Conservation (phyloP, 2,888 invertebrate genomes). For the Thelaira solivaga region DNA sequence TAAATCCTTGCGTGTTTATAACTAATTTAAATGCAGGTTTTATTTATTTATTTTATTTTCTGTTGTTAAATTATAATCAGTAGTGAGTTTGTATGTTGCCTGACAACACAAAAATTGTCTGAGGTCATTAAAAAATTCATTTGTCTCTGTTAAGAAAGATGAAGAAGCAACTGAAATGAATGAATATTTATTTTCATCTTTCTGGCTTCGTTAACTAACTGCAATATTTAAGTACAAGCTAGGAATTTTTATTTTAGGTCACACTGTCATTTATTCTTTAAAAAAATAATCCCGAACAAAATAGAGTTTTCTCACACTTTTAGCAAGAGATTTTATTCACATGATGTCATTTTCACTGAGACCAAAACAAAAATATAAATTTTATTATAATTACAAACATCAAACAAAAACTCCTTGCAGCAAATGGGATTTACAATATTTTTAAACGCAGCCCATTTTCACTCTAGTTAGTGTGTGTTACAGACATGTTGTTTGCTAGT, state of each 20-base stretch:
- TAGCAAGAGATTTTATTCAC: background rate
- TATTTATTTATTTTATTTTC: constrained; percentile 4
- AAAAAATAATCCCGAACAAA: background rate
- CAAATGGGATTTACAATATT: background rate
- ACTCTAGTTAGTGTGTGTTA: background rate
- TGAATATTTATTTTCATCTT: no score
- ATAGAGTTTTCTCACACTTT: constrained; percentile 34
- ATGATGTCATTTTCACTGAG: constrained; percentile 17
- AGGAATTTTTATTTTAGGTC: constrained; percentile 2
- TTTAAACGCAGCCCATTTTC: background rate
- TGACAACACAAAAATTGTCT: constrained; percentile 34
- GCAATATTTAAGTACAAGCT: background rate
- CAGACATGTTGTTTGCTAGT: background rate
- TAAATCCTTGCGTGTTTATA: constrained; percentile 49
- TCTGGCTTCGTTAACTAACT: no score
- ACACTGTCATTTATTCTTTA: background rate
- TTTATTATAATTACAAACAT: background rate
- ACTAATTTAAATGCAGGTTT: constrained; percentile 19
- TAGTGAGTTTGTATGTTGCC: background rate
- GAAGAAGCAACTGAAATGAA: no score
- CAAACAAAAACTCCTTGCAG: background rate
- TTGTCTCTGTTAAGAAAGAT: constrained; percentile 6
- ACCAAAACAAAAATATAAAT: background rate
- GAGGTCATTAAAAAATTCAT: constrained; percentile 49
- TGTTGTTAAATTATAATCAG: no score